Base-by-base conservation (phyloP, 2,888 invertebrate genomes). In the Melangyna quadrimaculata region DNA sequence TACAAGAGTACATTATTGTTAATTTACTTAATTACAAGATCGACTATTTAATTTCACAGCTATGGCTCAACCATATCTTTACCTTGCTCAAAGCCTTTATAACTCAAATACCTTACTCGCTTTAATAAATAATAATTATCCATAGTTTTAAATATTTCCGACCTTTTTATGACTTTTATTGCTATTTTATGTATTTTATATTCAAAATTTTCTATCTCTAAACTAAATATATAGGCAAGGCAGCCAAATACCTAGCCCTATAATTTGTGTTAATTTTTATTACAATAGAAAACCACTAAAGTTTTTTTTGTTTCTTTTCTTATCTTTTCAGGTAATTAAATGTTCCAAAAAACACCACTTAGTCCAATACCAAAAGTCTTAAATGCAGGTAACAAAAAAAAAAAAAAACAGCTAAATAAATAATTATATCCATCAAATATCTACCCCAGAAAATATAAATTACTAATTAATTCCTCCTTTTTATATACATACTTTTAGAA, bases 291-390 rank as follows among this genome's bases (percentile, higher is more conserved):
- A 57, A 59, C 63, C 19, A 51, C 70, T 65, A 67, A 82, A 78
- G 45, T 55, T 12, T 22, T 55, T 19, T 19, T 61, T 12, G 35
- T 10, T 45, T 32, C 40, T 14, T 72, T 14, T 83, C 35, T 70
- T 79, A 65, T 84, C 80, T 67, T 84, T 84, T 80, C 84, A 84
- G 84, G 84, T 84, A 84, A 84, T 84, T 80, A 80, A 84, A 22
- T 61, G 55, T 55, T 84, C 43, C 55, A 63, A 75, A 57, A 59
- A 69, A 80, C 72, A 40, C 43, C 67, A 71, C 71, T 73, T 45
- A 43, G 27, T 51, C 35, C 43, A 22, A 67, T n/a, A 43, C 53
- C 14, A 48, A 67, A n/a, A n/a, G n/a, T n/a, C n/a, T n/a, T n/a
- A n/a, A 67, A 67, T 67, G 67, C 69, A 83, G 83, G 83, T 83